Evolutionary conservation across 1,140 invertebrate species (phyloP).

Genomic region (Drosophila nikananu): DNA sequence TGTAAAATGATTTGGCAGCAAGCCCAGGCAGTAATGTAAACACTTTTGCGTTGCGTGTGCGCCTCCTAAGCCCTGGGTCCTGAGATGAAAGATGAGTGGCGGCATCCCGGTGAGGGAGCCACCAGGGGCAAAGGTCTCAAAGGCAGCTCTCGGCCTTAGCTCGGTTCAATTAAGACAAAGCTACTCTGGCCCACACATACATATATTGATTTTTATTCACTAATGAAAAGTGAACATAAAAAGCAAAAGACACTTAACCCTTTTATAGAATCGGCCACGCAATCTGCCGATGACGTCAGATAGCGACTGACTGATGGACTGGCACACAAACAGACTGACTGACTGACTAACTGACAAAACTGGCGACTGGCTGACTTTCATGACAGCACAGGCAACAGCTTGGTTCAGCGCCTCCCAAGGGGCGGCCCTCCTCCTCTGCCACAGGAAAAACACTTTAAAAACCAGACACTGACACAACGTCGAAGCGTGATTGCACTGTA

Average conservation of each 20-base stretch:
- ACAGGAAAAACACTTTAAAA: slow-evolving; percentile 65
- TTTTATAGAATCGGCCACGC: slow-evolving; percentile 75
- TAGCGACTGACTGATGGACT: slow-evolving; percentile 39
- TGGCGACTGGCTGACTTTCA: slow-evolving; percentile 44
- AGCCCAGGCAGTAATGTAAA: slow-evolving; percentile 27
- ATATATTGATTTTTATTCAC: slow-evolving; percentile 79
- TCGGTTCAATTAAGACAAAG: slow-evolving; percentile 46
- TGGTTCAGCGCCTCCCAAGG: slow-evolving; percentile 42
- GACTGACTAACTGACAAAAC: slow-evolving; percentile 22
- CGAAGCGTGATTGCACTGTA: slow-evolving; percentile 1
- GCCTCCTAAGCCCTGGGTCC: not conserved
- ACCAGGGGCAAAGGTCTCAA: slow-evolving; percentile 22
- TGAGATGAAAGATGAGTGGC: slow-evolving; percentile 31
- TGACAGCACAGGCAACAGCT: slow-evolving; percentile 42
- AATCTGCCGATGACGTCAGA: slow-evolving; percentile 81
- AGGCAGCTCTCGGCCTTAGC: slow-evolving; percentile 31
- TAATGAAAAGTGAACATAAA: slow-evolving; percentile 83
- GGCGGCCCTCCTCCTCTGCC: slow-evolving; percentile 2
- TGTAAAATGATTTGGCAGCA: slow-evolving; percentile 22
- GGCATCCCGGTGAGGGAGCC: not conserved
- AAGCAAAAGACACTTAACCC: slow-evolving; percentile 77
- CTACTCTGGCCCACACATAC: slow-evolving; percentile 15
- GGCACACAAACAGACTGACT: slow-evolving; percentile 9
- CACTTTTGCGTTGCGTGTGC: slow-evolving; percentile 28
- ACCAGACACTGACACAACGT: slow-evolving; percentile 43